Base-by-base conservation (phyloP, 2,797 vertebrate genomes). In the Danio jaintianensis region DNA sequence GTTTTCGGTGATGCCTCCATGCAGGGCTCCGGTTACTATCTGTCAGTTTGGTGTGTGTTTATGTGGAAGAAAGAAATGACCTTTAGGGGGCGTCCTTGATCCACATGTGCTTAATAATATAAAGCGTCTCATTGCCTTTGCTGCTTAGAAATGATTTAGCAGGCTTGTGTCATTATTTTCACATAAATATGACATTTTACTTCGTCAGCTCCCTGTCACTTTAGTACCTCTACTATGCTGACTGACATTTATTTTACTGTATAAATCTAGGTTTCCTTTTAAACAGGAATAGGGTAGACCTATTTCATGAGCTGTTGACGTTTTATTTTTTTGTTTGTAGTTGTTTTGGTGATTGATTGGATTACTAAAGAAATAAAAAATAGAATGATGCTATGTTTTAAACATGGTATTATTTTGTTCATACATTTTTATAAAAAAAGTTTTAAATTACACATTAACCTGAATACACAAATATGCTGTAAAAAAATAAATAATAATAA, bases 81-180 rank as follows among this genome's bases (percentile, higher is more conserved):
- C 92, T 86, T 78, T 84, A 82, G 91, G 84, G 86, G 93, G 87
- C 84, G 3, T 67, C 62, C 81, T 82, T 83, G 87, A 79, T 83
- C 87, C 78, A 85, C n/a, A 75, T 6, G 86, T 82, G 15, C 48
- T 13, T 74, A 52, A 70, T 75, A 55, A 29, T 29, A 29, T 45
- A 78, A 74, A 68, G 16, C 1, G 18, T 68, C 11, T 83, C 43
- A 47, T 52, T 40, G 55, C 56, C 76, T 56, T 62, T 85, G 82
- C 78, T 18, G 64, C 72, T 84, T 85, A 78, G 75, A 71, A 85
- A 86, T 85, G 79, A 86, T 89, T 84, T 83, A 84, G 11, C 85
- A 84, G 70, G 63, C 66, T 59, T 20, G 4, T 85, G 80, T 85
- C 81, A 74, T 85, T 86, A 84, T 84, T 87, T 86, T 84, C 84